phyloP scores from a whole-genome alignment of 53 echinoderm and acorn worm species.

The Actinopyga echinites region DNA sequence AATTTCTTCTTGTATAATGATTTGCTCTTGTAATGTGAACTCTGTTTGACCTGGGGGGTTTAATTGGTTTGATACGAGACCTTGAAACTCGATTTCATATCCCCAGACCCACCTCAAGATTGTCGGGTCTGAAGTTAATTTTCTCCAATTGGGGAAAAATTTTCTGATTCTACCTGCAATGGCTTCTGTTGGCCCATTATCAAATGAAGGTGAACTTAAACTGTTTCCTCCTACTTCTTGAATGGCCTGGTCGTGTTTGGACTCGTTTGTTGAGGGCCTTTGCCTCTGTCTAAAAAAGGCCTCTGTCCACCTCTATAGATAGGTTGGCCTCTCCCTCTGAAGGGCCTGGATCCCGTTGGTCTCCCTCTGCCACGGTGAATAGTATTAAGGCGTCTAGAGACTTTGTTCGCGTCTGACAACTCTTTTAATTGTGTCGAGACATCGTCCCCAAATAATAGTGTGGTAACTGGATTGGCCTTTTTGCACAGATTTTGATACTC shows the following conservation, averaged over 20 bases:
- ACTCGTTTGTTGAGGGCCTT: too few relatives aligned
- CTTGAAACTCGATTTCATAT: conserved; percentile 46
- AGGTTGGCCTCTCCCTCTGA: too few relatives aligned
- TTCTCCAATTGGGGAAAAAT: conserved; percentile 3
- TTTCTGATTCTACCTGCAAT: neutral
- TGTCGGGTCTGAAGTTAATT: conserved; percentile 34
- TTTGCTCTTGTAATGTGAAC: neutral
- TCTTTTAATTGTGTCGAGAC: neutral
- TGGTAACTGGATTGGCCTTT: neutral
- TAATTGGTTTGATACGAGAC: neutral
- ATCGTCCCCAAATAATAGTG: neutral
- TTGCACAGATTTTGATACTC: neutral
- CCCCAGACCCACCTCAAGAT: conserved; percentile 22
- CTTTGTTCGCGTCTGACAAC: too few relatives aligned
- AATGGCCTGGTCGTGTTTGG: too few relatives aligned
- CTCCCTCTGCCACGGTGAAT: too few relatives aligned
- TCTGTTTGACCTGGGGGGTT: neutral
- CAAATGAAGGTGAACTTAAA: too few relatives aligned
- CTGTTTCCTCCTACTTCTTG: too few relatives aligned
- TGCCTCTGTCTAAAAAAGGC: too few relatives aligned
- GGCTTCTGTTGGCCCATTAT: neutral
- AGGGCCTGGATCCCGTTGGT: too few relatives aligned
- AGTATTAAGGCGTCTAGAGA: too few relatives aligned
- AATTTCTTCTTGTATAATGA: neutral
- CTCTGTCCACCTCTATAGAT: too few relatives aligned